These are phyloP conservation scores for Connochaetes taurinus DNA, from an alignment of 2,113 vertebrate species.

Conservation along the genomic window DNA sequence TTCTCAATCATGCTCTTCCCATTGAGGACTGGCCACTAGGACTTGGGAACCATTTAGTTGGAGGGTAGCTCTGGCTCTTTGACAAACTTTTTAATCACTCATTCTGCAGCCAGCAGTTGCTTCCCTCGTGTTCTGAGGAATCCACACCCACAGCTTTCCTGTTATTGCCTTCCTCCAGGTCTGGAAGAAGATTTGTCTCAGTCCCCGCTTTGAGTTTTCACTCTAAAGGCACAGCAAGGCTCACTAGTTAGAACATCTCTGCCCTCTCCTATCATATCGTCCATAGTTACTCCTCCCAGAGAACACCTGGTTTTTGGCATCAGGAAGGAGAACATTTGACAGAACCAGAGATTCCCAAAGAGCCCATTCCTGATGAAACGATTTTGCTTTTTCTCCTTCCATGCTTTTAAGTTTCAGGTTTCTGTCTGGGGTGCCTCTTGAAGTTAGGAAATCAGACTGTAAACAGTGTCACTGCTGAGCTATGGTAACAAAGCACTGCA, in stretches of 20 bases:
- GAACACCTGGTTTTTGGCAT: not conserved
- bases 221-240: not conserved
- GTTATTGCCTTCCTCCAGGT: not conserved
- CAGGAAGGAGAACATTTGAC: constrained; percentile 10
- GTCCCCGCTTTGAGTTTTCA: not conserved
- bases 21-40: not conserved
- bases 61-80: not conserved
- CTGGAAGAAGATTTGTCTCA: not conserved
- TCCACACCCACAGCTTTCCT: not conserved
- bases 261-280: accelerated
- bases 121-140: not conserved
- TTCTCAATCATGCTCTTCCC: not conserved
- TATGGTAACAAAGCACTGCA: constrained; percentile 65
- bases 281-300: not conserved
- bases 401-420: constrained; percentile 63
- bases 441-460: constrained; percentile 73
- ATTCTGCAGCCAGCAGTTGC: not conserved
- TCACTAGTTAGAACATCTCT: not conserved
- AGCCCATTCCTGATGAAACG: not conserved
- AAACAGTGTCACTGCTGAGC: constrained; percentile 64
- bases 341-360: constrained; percentile 19
- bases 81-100: not conserved
- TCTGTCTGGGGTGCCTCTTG: constrained; percentile 72
- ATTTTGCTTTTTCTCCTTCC: constrained; percentile 36
- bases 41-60: not conserved